A percentile compares a stretch with the other conserved stretches of the same genome.
phyloP scores from a whole-genome alignment of 2,113 vertebrate genomes.

The Etia nguti region DNA sequence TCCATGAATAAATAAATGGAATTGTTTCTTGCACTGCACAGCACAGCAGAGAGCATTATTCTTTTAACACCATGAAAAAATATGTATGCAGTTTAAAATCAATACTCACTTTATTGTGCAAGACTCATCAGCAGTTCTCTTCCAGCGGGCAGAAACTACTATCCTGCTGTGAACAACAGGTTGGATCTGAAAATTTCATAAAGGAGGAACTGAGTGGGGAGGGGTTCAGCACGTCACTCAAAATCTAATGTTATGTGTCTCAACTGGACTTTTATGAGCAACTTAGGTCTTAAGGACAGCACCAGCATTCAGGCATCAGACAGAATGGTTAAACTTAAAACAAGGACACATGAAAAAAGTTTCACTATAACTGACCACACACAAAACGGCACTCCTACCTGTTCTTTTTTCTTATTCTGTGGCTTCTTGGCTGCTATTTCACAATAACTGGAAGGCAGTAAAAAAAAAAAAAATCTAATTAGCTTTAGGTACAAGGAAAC shows the following conservation, averaged over 20 bases:
- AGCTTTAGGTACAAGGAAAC: neutral
- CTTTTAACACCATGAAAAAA: neutral
- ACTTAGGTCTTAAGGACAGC: neutral
- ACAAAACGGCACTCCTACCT: slow-evolving; percentile 26
- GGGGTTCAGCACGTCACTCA: accelerated
- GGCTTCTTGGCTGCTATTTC: slow-evolving; percentile 72
- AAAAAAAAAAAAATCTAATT: neutral
- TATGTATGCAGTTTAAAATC: slow-evolving; percentile 17
- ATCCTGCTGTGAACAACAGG: slow-evolving; percentile 76
- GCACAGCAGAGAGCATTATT: neutral
- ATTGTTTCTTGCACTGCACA: neutral
- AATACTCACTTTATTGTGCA: slow-evolving; percentile 72
- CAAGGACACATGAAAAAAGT: neutral
- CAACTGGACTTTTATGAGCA: neutral
- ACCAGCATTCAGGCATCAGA: neutral
- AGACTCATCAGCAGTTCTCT: slow-evolving; percentile 58
- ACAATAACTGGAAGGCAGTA: slow-evolving; percentile 63
- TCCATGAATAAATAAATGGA: neutral
- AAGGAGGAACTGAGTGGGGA: neutral
- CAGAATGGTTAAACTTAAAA: neutral
- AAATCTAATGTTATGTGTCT: neutral
- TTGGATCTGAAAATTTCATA: slow-evolving; percentile 67
- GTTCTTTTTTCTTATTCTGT: slow-evolving; percentile 64
- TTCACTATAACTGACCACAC: neutral
- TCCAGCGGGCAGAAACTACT: slow-evolving; percentile 75